phyloP scores from a whole-genome alignment of 1,140 invertebrate genomes.

The Coenobita brevimanus region DNA sequence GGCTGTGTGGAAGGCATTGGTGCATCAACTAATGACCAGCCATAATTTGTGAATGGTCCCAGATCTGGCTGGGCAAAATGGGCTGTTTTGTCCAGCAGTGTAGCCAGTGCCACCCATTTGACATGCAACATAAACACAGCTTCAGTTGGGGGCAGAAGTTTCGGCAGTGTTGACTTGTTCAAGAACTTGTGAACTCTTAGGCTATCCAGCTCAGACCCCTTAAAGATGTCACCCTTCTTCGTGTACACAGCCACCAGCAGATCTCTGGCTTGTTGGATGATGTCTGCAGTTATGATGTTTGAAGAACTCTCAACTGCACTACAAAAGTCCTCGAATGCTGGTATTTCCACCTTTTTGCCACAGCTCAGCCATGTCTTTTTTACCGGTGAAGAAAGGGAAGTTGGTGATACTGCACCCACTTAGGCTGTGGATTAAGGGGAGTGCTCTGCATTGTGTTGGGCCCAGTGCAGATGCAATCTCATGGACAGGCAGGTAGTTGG shows the following conservation, averaged over 20 bases:
- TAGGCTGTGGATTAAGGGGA: conserved; percentile 20
- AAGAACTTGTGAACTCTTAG: conserved; percentile 7
- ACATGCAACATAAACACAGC: too few species aligned
- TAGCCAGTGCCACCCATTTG: conserved; percentile 12
- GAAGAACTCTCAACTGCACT: not conserved
- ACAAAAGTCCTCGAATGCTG: conserved; percentile 8
- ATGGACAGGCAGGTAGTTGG: too few species aligned
- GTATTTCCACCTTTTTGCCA: conserved; percentile 13
- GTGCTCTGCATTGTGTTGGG: too few species aligned
- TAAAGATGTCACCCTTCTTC: conserved; percentile 27
- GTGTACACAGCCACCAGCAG: conserved; percentile 23
- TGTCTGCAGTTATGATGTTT: not conserved
- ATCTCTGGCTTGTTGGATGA: conserved; percentile 25
- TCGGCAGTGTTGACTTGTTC: not conserved
- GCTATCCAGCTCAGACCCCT: conserved; percentile 1
- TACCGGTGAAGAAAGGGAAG: too few species aligned
- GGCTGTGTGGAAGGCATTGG: too few species aligned
- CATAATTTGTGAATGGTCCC: conserved; percentile 18
- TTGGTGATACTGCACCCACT: not conserved
- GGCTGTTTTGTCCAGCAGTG: conserved; percentile 7
- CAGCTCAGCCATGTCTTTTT: conserved; percentile 16
- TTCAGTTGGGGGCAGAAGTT: not conserved
- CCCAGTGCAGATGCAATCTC: too few species aligned
- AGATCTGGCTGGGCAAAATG: conserved; percentile 7
- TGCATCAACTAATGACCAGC: conserved; percentile 15